Base-by-base conservation (phyloP, 2,888 invertebrate genomes). In the Meandrusa payeni region DNA sequence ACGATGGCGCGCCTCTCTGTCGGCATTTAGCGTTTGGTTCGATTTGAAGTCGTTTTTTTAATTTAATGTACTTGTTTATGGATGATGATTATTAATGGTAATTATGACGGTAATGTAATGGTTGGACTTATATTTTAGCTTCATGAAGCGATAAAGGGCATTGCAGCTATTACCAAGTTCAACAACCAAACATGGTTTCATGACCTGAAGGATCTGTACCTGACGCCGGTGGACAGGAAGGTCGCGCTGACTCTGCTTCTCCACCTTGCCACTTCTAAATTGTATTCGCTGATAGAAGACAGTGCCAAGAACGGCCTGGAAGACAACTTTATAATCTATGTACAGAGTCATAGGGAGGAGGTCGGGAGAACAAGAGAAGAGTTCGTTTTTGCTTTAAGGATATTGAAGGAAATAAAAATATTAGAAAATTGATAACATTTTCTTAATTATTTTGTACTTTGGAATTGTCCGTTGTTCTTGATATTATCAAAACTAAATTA, bases 111-210 rank as follows among this genome's bases (percentile, higher is more conserved):
- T n/a, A n/a, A n/a, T n/a, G n/a, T n/a, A n/a, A n/a, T n/a, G n/a
- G n/a, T n/a, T n/a, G n/a, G n/a, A n/a, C n/a, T n/a, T n/a, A n/a
- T n/a, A n/a, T 76, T 75, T 31, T 67, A 86, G 86, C 37, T 86
- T 0, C 81, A 86, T 45, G 61, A 60, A 2, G 67, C 78, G 0
- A 38, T 85, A 7, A 75, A 66, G 34, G 54, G 70, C 7, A 69
- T 83, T 42, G 62, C 79, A 0, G 39, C 48, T 4, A 50, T 75
- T 9, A 77, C 77, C 0, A 68, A 53, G 12, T 76, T 61, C 41
- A 63, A 54, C 1, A 55, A 61, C 0, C 82, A 80, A 37, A 54
- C 50, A 1, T 82, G 79, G 81, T 75, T 59, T 5, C 7, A 54
- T 3, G 75, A 78, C 11, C 34, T 83, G 0, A 74, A 73, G 47